Conservation (phyloP, 2,888 invertebrate species). For the Aplocera efformata region DNA sequence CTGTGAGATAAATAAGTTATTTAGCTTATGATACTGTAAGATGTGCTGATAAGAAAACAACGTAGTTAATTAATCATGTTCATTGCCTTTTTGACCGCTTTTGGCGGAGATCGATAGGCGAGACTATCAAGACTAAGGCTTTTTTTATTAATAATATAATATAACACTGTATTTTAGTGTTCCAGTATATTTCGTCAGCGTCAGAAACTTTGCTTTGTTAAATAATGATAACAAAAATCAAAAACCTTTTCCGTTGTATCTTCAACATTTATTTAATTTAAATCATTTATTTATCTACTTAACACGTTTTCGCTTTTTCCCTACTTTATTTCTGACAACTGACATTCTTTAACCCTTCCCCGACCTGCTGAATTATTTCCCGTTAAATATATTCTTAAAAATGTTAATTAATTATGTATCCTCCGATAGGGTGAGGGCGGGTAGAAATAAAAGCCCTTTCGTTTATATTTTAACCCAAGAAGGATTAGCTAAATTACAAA, state of each 20-base stretch:
- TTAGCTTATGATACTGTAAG: constrained; percentile 59
- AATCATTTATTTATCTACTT: constrained; percentile 33
- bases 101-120: too few species aligned
- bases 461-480: constrained; percentile 30
- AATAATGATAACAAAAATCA: too few species aligned
- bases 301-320: constrained; percentile 38
- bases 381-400: constrained; percentile 66
- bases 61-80: constrained; percentile 8
- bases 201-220: constrained; percentile 1
- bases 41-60: constrained; percentile 39
- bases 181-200: too few species aligned
- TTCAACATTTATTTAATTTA: constrained; percentile 15
- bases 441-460: constrained; percentile 41
- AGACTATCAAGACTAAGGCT: too few species aligned
- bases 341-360: constrained; percentile 69
- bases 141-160: too few species aligned
- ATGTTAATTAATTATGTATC: constrained; percentile 60
- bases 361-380: constrained; percentile 58
- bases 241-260: neutral
- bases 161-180: too few species aligned
- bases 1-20: constrained; percentile 74
- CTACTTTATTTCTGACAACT: constrained; percentile 57
- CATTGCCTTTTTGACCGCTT: constrained; percentile 2
- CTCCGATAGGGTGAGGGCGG: constrained; percentile 40
- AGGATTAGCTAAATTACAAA: constrained; percentile 15